Base-by-base conservation (phyloP, 2,797 vertebrate genomes). In the Melanogrammus aeglefinus region DNA sequence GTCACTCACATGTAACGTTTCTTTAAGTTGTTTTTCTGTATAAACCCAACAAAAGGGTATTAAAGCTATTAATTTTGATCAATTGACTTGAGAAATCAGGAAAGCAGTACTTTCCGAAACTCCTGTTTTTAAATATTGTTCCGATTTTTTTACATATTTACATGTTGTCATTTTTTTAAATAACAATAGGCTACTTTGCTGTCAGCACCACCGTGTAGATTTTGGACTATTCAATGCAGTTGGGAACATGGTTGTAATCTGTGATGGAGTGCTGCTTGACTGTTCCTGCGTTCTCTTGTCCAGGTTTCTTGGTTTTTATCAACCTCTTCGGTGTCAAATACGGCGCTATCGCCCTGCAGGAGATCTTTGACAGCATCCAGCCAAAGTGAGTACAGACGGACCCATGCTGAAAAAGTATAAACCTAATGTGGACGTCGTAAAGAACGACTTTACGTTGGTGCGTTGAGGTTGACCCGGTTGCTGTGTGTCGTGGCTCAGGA, bases 301-400 rank as follows among this genome's bases (percentile, higher is more conserved):
- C 86, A 98, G 98, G 98, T 94, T 99, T 99, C 90, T 92, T 99
- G 83, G 97, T 99, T 81, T 99, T 99, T 86, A 92, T 99, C 91
- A 99, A 99, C 90, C 93, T 99, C 80, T 99, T 97, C 78, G 93
- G 95, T 90, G 94, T 99, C 84, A 99, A 96, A 92, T 99, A 97
- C 0, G 98, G 98, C 71, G 96, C 98, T 0, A 95, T 98, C 85
- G 97, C 96, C 35, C 92, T 99, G 75, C 98, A 99, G 87, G 98
- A 99, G 92, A 96, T 99, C 86, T 97, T 99, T 91, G 98, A 99
- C 93, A 94, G 92, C 88, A 99, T 99, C 88, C 98, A 99, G 82
- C 96, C 97, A 85, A 99, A 99, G 98, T 98, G 90, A 94, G 96
- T 95, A 7, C 70, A 72, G 27, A 16, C 4, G 70, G 29, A 18